A percentile compares a stretch with the other conserved stretches of the same genome.
Evolutionary conservation across 37 sponge, comb jelly and placozoan species (phyloP).

Genomic region (Beroe forskalii): DNA sequence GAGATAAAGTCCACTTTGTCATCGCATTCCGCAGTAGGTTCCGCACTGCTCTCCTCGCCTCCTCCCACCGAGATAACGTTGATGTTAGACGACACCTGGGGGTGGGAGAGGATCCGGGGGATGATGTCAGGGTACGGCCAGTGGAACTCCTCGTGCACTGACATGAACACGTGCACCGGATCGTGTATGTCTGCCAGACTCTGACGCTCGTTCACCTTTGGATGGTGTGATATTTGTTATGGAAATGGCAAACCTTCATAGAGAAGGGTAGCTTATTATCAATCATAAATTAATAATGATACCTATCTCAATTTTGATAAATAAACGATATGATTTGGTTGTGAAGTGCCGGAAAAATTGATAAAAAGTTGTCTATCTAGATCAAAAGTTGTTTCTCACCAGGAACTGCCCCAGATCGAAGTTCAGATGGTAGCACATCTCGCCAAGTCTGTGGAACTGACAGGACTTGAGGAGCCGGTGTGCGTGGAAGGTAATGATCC

Average conservation of each 20-base stretch:
- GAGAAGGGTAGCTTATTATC: no score
- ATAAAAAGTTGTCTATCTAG: no score
- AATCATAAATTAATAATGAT: no score
- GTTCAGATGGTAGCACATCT: slow-evolving; percentile 45
- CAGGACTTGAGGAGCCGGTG: slow-evolving; percentile 47
- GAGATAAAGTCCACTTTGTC: slow-evolving; percentile 49
- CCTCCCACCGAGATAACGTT: background rate
- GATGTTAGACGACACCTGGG: slow-evolving; percentile 27
- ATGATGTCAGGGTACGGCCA: slow-evolving; percentile 58
- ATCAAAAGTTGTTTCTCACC: no score
- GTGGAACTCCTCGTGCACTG: slow-evolving; percentile 48
- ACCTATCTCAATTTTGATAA: no score
- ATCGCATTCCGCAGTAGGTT: background rate
- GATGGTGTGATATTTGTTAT: no score
- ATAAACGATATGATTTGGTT: no score
- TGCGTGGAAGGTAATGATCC: slow-evolving; percentile 36
- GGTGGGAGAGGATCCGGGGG: slow-evolving; percentile 49
- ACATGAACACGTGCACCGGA: slow-evolving; percentile 57
- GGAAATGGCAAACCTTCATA: no score
- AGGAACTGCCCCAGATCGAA: slow-evolving; percentile 4
- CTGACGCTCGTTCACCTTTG: slow-evolving; percentile 27
- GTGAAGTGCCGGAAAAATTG: no score
- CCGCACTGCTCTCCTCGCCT: background rate
- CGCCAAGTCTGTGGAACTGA: slow-evolving; percentile 28
- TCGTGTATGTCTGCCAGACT: slow-evolving; percentile 18